Evolutionary conservation across 2,888 invertebrate genomes (phyloP).

Genomic region (Dolichopus griseipennis): DNA sequence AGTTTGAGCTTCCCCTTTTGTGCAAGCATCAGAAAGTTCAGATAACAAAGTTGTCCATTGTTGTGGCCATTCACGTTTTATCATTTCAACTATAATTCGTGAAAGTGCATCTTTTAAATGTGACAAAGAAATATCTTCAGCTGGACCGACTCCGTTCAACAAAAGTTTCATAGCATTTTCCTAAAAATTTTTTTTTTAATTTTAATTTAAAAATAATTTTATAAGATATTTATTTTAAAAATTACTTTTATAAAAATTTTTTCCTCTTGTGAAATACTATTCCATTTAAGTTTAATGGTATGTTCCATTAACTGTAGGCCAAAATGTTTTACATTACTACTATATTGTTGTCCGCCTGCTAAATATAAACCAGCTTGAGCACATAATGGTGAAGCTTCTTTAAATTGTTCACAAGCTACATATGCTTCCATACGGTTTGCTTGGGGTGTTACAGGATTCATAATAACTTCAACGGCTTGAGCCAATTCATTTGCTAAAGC

Average conservation of each 20-base stretch:
- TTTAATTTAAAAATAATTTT: constrained; percentile 14
- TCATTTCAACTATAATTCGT: constrained; percentile 91
- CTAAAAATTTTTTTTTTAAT: constrained; percentile 34
- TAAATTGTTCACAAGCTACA: constrained; percentile 65
- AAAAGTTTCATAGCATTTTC: constrained; percentile 83
- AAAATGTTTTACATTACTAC: constrained; percentile 76
- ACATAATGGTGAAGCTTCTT: constrained; percentile 68
- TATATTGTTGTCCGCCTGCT: constrained; percentile 65
- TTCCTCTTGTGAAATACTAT: constrained; percentile 74
- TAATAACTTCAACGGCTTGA: constrained; percentile 70
- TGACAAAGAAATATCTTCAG: constrained; percentile 55
- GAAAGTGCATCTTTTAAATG: constrained; percentile 80
- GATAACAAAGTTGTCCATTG: constrained; percentile 82
- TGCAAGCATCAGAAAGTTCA: constrained; percentile 74
- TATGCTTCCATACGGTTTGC: constrained; percentile 72
- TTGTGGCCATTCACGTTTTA: constrained; percentile 95
- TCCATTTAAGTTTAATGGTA: constrained; percentile 88
- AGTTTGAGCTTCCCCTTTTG: constrained; percentile 76
- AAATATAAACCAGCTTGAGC: constrained; percentile 77
- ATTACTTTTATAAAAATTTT: constrained; percentile 72
- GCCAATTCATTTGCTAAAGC: constrained; percentile 63
- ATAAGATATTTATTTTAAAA: constrained; percentile 6
- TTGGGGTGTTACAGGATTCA: constrained; percentile 69
- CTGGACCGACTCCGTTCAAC: constrained; percentile 63
- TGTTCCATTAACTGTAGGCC: constrained; percentile 90